Conservation (phyloP, 2,888 invertebrate genomes). For the Gastrophysa polygoni region DNA sequence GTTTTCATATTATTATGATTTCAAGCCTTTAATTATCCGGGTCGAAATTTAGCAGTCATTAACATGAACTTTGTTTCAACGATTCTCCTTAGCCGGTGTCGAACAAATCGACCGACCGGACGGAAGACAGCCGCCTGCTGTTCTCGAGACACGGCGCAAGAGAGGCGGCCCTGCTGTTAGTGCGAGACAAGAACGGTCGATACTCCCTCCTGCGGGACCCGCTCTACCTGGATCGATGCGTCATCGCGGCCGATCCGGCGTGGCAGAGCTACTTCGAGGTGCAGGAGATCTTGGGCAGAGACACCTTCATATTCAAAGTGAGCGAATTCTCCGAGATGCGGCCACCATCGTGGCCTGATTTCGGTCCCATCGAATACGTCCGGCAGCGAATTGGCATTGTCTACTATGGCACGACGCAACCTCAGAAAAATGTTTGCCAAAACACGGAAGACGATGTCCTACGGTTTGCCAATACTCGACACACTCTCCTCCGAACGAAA, state of each 20-base stretch:
- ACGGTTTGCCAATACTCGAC: constrained; percentile 1
- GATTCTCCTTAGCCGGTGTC: constrained; percentile 21
- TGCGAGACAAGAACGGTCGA: constrained; percentile 89
- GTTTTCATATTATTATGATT: too few relatives aligned
- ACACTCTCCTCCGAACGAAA: too few relatives aligned
- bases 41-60: too few relatives aligned
- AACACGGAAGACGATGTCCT: not conserved
- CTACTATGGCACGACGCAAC: not conserved
- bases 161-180: constrained; percentile 85
- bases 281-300: constrained; percentile 90
- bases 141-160: constrained; percentile 80
- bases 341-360: too few relatives aligned
- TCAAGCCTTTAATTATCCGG: too few relatives aligned
- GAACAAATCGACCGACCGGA: constrained; percentile 36
- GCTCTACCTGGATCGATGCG: constrained; percentile 87
- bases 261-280: constrained; percentile 95
- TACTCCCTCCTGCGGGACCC: constrained; percentile 89
- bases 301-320: constrained; percentile 94
- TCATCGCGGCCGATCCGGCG: constrained; percentile 88
- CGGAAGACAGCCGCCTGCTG: constrained; percentile 50
- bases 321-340: too few relatives aligned
- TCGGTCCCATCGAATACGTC: too few relatives aligned
- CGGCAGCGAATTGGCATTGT: not conserved
- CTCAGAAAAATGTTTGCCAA: not conserved
- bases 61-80: constrained; percentile 14